A percentile compares a stretch with the other conserved stretches of the same genome.
These are phyloP conservation scores for Corythaeola cristata DNA, from an alignment of 2,113 vertebrate genomes.

Conservation along the genomic window DNA sequence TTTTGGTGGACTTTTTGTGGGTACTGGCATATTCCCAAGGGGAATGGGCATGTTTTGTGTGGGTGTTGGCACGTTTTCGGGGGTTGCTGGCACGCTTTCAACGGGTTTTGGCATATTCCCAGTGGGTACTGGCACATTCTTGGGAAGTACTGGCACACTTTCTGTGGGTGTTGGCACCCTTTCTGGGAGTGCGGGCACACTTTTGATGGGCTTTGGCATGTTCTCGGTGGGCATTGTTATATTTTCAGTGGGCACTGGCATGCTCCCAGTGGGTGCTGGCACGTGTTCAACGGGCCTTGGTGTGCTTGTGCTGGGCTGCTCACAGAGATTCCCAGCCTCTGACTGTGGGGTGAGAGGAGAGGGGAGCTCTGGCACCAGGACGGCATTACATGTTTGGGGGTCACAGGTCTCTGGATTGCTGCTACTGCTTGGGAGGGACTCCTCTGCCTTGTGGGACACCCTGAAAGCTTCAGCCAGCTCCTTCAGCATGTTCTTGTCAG, in stretches of 20 bases:
- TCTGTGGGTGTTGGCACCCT: background rate
- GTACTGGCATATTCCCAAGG: background rate
- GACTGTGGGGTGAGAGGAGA: background rate
- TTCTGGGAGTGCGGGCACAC: rapidly evolving
- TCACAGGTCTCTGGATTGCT: background rate
- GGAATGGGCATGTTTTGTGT: background rate
- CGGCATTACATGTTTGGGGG: rapidly evolving
- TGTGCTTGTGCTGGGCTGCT: background rate
- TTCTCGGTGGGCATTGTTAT: rapidly evolving
- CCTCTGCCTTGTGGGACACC: constrained; percentile 57
- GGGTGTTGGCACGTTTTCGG: rapidly evolving
- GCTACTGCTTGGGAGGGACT: background rate
- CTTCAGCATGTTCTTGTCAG: constrained; percentile 77
- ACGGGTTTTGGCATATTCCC: background rate
- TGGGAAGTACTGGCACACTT: background rate
- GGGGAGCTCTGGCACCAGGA: background rate
- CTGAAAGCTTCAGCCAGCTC: constrained; percentile 80
- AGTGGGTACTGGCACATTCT: background rate
- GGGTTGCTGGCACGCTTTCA: background rate
- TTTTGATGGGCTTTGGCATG: background rate
- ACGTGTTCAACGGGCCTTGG: background rate
- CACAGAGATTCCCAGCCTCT: background rate
- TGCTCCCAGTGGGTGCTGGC: background rate
- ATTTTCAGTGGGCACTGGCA: background rate
- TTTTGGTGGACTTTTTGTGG: background rate